Base-by-base conservation (phyloP, 1,140 invertebrate genomes). In the Philaenus spumarius region DNA sequence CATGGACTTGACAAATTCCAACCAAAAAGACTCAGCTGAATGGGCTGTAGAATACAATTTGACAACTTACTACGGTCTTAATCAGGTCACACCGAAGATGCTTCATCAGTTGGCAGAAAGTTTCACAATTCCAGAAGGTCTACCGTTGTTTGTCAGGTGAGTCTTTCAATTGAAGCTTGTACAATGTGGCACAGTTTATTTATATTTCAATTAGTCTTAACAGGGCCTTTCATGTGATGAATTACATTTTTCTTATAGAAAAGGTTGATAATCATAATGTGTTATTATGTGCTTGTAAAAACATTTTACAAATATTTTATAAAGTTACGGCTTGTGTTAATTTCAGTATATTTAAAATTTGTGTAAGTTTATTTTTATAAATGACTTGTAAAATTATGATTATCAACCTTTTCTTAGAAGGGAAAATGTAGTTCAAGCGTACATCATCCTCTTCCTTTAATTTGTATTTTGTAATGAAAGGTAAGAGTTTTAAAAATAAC, bases 31-130 rank as follows among this genome's bases (percentile, higher is more conserved):
- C 45, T 76, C 77, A 60, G 82, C 86, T 2, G 80, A 83, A 46
- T 94, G 90, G 90, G 71, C 76, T 45, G 71, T 83, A 5, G 89
- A 90, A 68, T 94, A 94, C 73, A 87, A 88, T 67, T 77, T 91
- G 43, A 80, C 79, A 34, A 80, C 81, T 9, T 84, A 89, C 70
- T 92, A 90, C 68, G 78, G 79, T n/a, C 76, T 92, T 26, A 77
- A 79, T 30, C 81, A 83, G 57, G 75, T 82, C 47, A 86, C 82
- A 23, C 80, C 89, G 19, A 73, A 77, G 35, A 82, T 83, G 37
- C 73, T 92, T 43, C 83, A 90, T 71, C 80, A 82, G 65, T 76
- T 90, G 39, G 87, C 85, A 0, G 82, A 89, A 66, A 84, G 84
- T 66, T 84, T 91, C 64, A 82, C 55, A 11, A 24, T 58, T 14